Conservation (phyloP, 2,113 vertebrate species). For the sheep (Ovis aries) region DNA sequence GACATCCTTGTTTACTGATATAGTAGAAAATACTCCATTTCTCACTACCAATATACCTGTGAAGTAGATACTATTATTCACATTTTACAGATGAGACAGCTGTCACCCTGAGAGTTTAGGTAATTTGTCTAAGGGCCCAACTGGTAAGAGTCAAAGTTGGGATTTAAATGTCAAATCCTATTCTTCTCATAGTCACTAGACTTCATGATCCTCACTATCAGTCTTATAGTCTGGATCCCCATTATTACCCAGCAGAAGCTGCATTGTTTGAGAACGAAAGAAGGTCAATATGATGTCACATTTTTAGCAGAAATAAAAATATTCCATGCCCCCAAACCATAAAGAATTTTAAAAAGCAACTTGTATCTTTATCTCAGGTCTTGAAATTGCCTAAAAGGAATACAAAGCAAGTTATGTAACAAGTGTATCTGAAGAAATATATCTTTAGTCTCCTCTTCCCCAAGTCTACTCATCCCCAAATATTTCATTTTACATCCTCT, state of each 20-base stretch:
- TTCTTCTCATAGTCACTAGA: neutral
- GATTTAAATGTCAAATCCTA: neutral
- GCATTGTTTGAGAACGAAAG: neutral
- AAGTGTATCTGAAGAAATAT: neutral
- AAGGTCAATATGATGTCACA: neutral
- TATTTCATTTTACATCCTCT: neutral
- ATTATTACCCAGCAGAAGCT: neutral
- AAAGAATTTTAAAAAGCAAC: neutral
- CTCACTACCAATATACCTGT: neutral
- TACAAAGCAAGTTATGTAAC: neutral
- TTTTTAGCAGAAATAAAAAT: neutral
- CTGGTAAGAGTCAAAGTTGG: neutral
- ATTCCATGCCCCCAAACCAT: neutral
- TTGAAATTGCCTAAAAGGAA: neutral
- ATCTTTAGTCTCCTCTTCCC: neutral
- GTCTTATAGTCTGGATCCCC: neutral
- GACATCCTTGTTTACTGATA: neutral
- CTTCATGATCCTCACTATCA: no score
- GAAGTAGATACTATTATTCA: neutral
- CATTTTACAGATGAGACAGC: neutral
- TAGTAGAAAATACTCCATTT: neutral
- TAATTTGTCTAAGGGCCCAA: neutral
- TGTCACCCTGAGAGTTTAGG: neutral
- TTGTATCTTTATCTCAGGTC: neutral
- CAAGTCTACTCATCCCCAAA: neutral